These are phyloP conservation scores for Tachyglossus aculeatus DNA, from an alignment of 2,797 vertebrate species.

Conservation along the genomic window DNA sequence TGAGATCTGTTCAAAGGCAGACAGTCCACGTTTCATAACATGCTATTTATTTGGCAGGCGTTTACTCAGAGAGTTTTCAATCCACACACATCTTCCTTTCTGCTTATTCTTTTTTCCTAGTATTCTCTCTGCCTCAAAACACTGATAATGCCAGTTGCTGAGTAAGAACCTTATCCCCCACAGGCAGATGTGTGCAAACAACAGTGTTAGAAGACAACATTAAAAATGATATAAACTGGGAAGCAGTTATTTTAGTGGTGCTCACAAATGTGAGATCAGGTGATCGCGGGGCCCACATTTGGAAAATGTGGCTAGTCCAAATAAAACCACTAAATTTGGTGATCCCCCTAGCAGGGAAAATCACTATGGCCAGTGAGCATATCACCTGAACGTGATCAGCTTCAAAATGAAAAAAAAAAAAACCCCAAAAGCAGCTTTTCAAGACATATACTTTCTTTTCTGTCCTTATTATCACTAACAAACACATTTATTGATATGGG, in stretches of 20 bases:
- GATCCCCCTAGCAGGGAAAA: constrained; percentile 5
- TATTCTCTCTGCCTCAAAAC: neutral
- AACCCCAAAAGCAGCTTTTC: no score
- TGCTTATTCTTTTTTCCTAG: neutral
- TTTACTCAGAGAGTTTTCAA: neutral
- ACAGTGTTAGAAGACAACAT: neutral
- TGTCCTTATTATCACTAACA: no score
- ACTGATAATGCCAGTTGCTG: neutral
- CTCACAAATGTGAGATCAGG: neutral
- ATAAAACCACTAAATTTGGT: neutral
- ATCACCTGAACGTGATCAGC: neutral
- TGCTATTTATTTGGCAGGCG: neutral
- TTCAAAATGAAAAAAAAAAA: neutral
- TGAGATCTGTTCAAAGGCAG: neutral
- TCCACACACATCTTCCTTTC: neutral
- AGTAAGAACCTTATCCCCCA: neutral
- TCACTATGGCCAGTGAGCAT: neutral
- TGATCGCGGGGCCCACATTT: neutral
- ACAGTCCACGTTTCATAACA: neutral
- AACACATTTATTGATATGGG: no score
- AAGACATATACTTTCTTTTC: no score
- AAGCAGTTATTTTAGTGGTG: neutral
- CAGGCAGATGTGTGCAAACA: neutral
- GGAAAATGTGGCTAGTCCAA: neutral
- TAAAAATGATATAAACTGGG: neutral